Evolutionary conservation across 2,888 invertebrate species (phyloP).

Genomic region (Watsonalla cultraria): DNA sequence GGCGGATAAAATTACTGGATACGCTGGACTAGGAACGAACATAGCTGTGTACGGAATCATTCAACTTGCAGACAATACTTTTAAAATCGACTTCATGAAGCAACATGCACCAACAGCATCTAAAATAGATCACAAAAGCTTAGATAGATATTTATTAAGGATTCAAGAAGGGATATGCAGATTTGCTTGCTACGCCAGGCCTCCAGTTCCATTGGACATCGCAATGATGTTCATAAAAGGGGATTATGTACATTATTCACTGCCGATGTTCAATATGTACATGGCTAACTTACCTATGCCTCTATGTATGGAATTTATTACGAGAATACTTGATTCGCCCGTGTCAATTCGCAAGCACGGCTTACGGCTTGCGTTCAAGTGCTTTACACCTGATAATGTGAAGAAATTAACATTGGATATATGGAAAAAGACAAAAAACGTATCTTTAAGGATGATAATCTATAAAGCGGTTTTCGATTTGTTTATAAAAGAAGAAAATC

Average conservation of each 20-base stretch:
- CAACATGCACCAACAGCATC: conserved; percentile 31
- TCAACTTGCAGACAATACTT: conserved; percentile 28
- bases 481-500: conserved; percentile 15
- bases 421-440: conserved; percentile 45
- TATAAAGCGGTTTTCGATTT: conserved; percentile 35
- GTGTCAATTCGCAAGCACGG: conserved; percentile 51
- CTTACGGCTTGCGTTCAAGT: conserved; percentile 43
- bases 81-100: conserved; percentile 31
- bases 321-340: conserved; percentile 35
- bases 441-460: conserved; percentile 38
- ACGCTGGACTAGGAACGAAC: neutral
- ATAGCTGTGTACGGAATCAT: conserved; percentile 37
- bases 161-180: conserved; percentile 46
- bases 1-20: neutral
- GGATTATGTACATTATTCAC: conserved; percentile 41
- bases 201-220: conserved; percentile 36
- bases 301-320: conserved; percentile 32
- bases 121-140: conserved; percentile 28
- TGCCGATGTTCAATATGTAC: conserved; percentile 42
- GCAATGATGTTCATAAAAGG: conserved; percentile 38
- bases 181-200: conserved; percentile 35
- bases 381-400: conserved; percentile 34
- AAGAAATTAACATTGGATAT: conserved; percentile 24
- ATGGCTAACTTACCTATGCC: conserved; percentile 34
- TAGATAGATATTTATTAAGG: conserved; percentile 18